Evolutionary conservation across 2,797 vertebrate genomes (phyloP), one percentile per base, ranked within the genome.

Genomic region (Muscicapa striata): DNA sequence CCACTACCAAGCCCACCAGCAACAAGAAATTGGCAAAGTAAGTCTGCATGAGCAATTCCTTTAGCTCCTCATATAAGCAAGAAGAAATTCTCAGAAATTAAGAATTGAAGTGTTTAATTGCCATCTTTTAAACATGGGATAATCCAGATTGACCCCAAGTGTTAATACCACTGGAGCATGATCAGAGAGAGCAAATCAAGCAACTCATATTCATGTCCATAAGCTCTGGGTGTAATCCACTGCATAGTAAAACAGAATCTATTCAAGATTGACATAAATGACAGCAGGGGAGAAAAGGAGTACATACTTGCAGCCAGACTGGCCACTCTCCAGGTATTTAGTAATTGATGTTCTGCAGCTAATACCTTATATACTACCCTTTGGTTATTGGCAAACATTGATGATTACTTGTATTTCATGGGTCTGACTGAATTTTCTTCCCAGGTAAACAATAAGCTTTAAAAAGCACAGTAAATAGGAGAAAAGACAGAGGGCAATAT

Each of bases 141-240:
- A 96, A 96, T 96, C 96, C 95, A 96, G 96, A 96, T 94, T 97
- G 95, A 96, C 95, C 96, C 87, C 64, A 82, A 96, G 49, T 82
- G 95, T 96, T 96, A 97, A 97, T 96, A 91, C 93, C 63, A 76
- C 91, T 95, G 95, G 91, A 93, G 91, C 84, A 91, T 11, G 93
- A 94, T 97, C 95, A 95, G 89, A 95, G 92, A 70, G 94, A 95
- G 77, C 77, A 96, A 95, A 96, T 93, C 91, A 95, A 87, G 94
- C 24, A 95, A 94, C 91, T 83, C 85, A 84, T 93, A 93, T 94
- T 96, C 94, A 94, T 91, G 96, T 68, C 94, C 85, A 84, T 96
- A 95, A 96, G 80, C 96, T 94, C 83, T 79, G 83, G 63, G 67
- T 96, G 85, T 96, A 96, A 97, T 96, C 92, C 92, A 91, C 74